Base-by-base conservation (phyloP, 1,140 invertebrate species). In the Panagrolaimus sp. region DNA sequence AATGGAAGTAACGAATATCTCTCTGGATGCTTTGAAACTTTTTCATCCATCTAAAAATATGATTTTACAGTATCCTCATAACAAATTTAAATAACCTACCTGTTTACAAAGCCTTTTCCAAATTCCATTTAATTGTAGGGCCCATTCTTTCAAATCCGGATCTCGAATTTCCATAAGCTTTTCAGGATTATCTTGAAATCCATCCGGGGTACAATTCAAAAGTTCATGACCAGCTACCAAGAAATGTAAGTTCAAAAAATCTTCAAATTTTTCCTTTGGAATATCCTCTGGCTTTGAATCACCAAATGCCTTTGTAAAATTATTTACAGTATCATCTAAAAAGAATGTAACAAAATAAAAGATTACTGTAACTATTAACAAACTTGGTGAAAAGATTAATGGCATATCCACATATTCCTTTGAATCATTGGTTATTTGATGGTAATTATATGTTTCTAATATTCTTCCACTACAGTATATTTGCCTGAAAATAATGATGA, bases 351-450 rank as follows among this genome's bases (percentile, higher is more conserved):
- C 7, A 38, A 4, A 38, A n/a, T n/a, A n/a, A n/a, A n/a, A n/a
- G n/a, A n/a, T n/a, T n/a, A n/a, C n/a, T n/a, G n/a, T n/a, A n/a
- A n/a, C n/a, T n/a, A n/a, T n/a, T n/a, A n/a, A n/a, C 32, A 4
- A 4, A 38, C 32, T 38, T 47, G 77, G 77, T 43, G 68, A 65
- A 63, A 70, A 79, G 71, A 88, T 87, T 80, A 91, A 86, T 78
- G 90, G 90, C 87, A 91, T 89, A 80, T 93, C 92, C n/a, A 94
- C 91, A 83, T 93, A 93, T 0, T 90, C 89, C 84, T 94, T 94
- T 8, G 90, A 92, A 77, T 94, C 91, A 3, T 85, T 84, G 83
- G 88, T 91, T 28, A 92, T 86, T 28, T 86, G 83, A 0, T 89
- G 87, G 81, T 88, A 88, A 83, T 93, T 91, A 15, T 92, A 87